Conservation (phyloP, 2,113 vertebrate genomes). For the Collichthys lucidus region DNA sequence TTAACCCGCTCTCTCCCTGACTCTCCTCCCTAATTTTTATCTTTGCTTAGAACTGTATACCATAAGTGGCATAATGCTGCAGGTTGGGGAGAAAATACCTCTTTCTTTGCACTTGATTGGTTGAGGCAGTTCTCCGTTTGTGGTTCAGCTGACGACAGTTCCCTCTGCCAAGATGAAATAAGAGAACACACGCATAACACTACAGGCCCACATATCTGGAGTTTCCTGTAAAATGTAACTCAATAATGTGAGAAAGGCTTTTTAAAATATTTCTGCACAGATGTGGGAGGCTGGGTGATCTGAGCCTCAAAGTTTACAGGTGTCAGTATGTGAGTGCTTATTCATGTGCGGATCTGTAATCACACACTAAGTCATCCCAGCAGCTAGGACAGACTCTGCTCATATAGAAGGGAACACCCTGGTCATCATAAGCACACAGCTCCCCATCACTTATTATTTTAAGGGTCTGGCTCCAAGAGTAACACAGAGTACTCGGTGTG, state of each 20-base stretch:
- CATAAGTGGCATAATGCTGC: slow-evolving; percentile 51
- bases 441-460: slow-evolving; percentile 62
- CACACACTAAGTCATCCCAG: slow-evolving; percentile 17
- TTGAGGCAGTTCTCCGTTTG: slow-evolving; percentile 65
- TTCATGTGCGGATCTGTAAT: slow-evolving; percentile 12
- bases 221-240: slow-evolving; percentile 79
- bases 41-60: slow-evolving; percentile 61
- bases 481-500: slow-evolving; percentile 58
- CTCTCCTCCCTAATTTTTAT: slow-evolving; percentile 40
- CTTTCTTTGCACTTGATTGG: slow-evolving; percentile 65
- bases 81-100: slow-evolving; percentile 42
- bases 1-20: slow-evolving; percentile 34
- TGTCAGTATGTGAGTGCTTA: slow-evolving; percentile 37
- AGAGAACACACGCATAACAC: slow-evolving; percentile 57
- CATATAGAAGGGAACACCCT: slow-evolving; percentile 52
- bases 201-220: slow-evolving; percentile 57
- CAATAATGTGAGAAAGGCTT: slow-evolving; percentile 74
- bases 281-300: slow-evolving; percentile 53
- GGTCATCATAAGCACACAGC: slow-evolving; percentile 58
- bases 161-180: slow-evolving; percentile 67
- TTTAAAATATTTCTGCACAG: slow-evolving; percentile 69
- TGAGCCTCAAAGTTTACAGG: slow-evolving; percentile 49
- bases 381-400: slow-evolving; percentile 40
- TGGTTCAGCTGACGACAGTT: slow-evolving; percentile 73
- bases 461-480: slow-evolving; percentile 64